Percentiles rank a stretch among this genome's conserved stretches.
phyloP scores from a whole-genome alignment of 2,797 vertebrate genomes.

The Menidia menidia region DNA sequence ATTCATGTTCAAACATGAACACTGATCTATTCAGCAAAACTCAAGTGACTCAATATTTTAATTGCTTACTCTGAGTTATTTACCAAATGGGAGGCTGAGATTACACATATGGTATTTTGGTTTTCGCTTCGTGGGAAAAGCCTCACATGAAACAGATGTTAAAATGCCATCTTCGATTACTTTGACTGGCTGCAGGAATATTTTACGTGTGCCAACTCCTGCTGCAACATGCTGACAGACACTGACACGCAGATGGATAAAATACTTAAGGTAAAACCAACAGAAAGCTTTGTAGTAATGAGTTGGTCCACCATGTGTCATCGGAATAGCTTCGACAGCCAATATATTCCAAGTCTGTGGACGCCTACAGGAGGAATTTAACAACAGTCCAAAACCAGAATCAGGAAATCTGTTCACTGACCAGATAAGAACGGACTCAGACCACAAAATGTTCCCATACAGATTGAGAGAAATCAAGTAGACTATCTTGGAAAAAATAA shows the following conservation, averaged over 20 bases:
- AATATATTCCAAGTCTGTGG: not conserved
- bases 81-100: constrained; percentile 47
- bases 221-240: constrained; percentile 14
- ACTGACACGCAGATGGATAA: constrained; percentile 3
- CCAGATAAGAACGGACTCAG: not conserved
- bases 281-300: not conserved
- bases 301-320: not conserved
- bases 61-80: constrained; percentile 13
- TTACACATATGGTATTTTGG: constrained; percentile 48
- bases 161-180: constrained; percentile 62
- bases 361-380: not conserved
- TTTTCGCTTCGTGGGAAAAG: constrained; percentile 41
- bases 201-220: constrained; percentile 20
- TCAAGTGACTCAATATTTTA: not conserved
- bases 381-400: not conserved
- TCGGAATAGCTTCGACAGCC: not conserved
- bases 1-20: not conserved
- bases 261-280: constrained; percentile 2
- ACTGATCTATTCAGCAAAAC: constrained; percentile 1
- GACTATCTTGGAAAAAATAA: too few relatives aligned
- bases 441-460: not conserved
- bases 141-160: constrained; percentile 67
- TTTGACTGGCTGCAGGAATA: constrained; percentile 43
- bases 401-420: not conserved
- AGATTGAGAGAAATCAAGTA: not conserved